phyloP scores from a whole-genome alignment of 2,113 vertebrate genomes.

The Cettia cetti region DNA sequence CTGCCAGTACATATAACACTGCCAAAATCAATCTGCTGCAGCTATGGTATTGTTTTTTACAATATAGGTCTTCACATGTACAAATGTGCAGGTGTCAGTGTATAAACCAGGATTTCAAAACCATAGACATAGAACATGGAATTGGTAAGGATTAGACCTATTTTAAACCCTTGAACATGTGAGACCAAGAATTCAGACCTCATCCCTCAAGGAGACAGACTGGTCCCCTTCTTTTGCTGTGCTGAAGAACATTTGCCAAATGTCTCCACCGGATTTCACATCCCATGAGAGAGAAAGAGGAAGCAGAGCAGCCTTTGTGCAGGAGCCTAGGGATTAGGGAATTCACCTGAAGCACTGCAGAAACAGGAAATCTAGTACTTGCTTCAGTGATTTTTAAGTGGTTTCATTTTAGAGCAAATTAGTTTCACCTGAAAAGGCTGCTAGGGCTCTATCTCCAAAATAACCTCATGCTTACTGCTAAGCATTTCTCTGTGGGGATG shows the following conservation, averaged over 20 bases:
- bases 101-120: neutral
- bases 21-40: neutral
- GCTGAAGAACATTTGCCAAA: neutral
- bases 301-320: neutral
- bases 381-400: neutral
- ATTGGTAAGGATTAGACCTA: neutral
- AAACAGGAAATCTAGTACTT: neutral
- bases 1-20: neutral
- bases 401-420: neutral
- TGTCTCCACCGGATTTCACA: neutral
- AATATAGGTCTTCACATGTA: neutral
- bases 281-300: neutral
- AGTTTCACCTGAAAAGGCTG: neutral
- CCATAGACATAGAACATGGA: neutral
- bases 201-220: neutral
- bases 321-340: neutral
- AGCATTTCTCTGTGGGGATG: neutral
- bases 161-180: neutral
- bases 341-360: accelerated
- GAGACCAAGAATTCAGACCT: neutral
- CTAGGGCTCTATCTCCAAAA: neutral
- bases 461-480: neutral
- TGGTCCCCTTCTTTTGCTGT: neutral
- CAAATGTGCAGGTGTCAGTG: neutral
- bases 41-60: neutral